Percentiles rank a stretch among this genome's conserved stretches.
These are phyloP conservation scores for Centropyge bicolor DNA, from an alignment of 2,797 vertebrate species.

Conservation along the genomic window DNA sequence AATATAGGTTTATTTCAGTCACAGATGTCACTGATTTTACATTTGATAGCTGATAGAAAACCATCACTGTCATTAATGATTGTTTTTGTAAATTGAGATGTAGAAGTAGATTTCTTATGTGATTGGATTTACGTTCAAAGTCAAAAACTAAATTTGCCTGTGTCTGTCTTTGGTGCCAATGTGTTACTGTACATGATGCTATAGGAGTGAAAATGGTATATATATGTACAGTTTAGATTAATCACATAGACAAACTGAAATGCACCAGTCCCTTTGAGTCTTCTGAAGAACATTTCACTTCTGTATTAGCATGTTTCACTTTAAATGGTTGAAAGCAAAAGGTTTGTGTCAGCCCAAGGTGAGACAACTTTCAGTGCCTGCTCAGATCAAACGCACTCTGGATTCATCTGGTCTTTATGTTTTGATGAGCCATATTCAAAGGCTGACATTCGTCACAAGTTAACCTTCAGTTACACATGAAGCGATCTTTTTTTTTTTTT, in stretches of 20 bases:
- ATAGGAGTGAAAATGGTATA: neutral
- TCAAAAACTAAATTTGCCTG: neutral
- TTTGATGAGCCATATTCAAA: constrained; percentile 61
- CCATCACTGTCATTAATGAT: neutral
- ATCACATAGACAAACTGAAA: neutral
- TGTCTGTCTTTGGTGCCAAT: neutral
- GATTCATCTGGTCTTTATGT: constrained; percentile 36
- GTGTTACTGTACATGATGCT: neutral
- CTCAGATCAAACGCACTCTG: constrained; percentile 12
- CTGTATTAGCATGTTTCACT: neutral
- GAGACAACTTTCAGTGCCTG: constrained; percentile 3
- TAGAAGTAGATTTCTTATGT: neutral
- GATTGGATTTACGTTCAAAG: neutral
- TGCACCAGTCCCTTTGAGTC: neutral
- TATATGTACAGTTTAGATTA: neutral
- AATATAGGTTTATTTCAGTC: neutral
- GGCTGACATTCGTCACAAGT: constrained; percentile 65
- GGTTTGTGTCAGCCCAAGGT: constrained; percentile 8
- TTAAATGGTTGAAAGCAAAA: constrained; percentile 12
- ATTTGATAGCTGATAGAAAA: constrained; percentile 3
- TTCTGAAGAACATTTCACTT: neutral
- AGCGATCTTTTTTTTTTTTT: constrained; percentile 39
- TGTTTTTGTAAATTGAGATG: neutral
- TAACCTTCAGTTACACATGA: constrained; percentile 53
- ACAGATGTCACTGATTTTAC: neutral